These are phyloP conservation scores for Drosophila silvestris DNA, from an alignment of 2,888 invertebrate genomes.

Conservation along the genomic window DNA sequence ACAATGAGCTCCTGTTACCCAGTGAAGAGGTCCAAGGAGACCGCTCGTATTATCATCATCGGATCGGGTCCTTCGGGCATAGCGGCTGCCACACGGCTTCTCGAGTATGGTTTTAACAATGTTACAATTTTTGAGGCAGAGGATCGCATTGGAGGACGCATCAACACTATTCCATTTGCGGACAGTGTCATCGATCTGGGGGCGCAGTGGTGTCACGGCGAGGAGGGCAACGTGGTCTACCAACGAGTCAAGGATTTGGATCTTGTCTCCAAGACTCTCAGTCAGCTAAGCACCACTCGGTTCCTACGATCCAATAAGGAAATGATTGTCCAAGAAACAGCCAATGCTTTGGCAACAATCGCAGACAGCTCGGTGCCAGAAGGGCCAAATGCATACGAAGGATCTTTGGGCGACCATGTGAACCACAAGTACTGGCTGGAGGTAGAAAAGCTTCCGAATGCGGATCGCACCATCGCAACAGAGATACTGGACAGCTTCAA, in stretches of 20 bases:
- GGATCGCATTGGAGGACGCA: conserved; percentile 88
- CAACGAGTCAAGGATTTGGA: conserved; percentile 85
- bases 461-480: conserved; percentile 84
- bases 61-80: conserved; percentile 85
- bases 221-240: conserved; percentile 88
- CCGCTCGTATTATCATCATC: conserved; percentile 81
- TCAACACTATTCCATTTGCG: conserved; percentile 86
- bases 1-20: conserved; percentile 35
- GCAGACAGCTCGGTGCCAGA: conserved; percentile 16
- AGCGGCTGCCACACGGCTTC: conserved; percentile 84
- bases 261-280: conserved; percentile 70
- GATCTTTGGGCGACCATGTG: conserved; percentile 81
- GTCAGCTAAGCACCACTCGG: conserved; percentile 52
- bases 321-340: conserved; percentile 77
- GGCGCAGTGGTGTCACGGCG: conserved; percentile 90
- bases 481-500: conserved; percentile 88
- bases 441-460: conserved; percentile 54
- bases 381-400: conserved; percentile 50
- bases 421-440: conserved; percentile 72
- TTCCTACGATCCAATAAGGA: conserved; percentile 83
- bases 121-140: conserved; percentile 88
- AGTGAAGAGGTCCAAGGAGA: conserved; percentile 42
- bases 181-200: conserved; percentile 89
- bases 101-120: conserved; percentile 84
- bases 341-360: conserved; percentile 40